Conservation (phyloP, 2,113 vertebrate genomes). For the Podocnemis expansa region DNA sequence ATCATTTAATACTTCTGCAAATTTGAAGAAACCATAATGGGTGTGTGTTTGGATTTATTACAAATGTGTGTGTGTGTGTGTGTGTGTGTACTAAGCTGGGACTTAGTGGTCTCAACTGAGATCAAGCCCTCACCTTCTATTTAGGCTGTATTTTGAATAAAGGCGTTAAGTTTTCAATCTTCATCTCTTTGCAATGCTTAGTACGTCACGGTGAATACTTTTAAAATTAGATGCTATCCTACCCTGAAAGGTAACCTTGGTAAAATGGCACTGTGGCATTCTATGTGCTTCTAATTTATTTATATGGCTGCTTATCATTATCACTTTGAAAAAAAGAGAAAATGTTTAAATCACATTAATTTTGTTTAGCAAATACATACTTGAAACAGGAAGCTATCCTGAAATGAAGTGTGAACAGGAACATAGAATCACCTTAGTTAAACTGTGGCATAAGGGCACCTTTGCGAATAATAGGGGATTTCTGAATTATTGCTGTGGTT, state of each 20-base stretch:
- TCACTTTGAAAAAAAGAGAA: background rate
- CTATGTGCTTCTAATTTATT: background rate
- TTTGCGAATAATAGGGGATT: background rate
- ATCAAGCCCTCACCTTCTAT: background rate
- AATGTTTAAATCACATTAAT: background rate
- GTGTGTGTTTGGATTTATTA: background rate
- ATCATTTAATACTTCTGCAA: background rate
- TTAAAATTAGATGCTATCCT: background rate
- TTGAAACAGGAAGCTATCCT: background rate
- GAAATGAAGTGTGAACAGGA: background rate
- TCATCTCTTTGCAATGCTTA: background rate
- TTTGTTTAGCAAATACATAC: background rate
- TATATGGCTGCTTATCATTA: background rate
- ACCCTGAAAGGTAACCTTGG: background rate
- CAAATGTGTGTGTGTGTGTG: background rate
- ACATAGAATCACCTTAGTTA: background rate
- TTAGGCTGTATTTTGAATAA: background rate
- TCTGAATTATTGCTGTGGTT: background rate
- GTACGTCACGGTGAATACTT: background rate
- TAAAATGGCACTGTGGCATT: background rate
- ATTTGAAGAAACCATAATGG: background rate
- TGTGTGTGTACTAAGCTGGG: background rate
- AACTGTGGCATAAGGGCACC: background rate
- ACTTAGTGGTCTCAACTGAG: fast-evolving
- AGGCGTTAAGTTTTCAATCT: background rate